Evolutionary conservation across 2,888 invertebrate species (phyloP).

Genomic region (Atethmia centrago): DNA sequence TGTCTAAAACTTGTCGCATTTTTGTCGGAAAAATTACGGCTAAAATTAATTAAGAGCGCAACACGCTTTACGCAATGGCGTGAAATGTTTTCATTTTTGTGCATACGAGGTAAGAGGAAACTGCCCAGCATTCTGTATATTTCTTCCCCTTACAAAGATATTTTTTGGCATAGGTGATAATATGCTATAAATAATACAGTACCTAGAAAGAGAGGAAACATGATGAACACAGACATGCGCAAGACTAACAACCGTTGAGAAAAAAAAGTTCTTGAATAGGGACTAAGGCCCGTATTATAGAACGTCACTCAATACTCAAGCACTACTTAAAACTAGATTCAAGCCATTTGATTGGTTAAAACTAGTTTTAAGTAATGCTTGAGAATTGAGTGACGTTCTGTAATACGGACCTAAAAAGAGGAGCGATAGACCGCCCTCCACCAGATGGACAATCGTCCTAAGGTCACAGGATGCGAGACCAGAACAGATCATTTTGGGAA

Average conservation of each 20-base stretch:
- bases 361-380: too few species aligned
- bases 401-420: too few species aligned
- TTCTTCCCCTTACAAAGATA: too few species aligned
- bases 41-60: slow-evolving; percentile 27
- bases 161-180: too few species aligned
- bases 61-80: not conserved
- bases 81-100: not conserved
- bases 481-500: not conserved
- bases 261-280: not conserved
- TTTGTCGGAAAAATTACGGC: not conserved
- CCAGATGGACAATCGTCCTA: not conserved
- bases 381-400: too few species aligned
- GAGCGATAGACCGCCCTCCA: not conserved
- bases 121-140: not conserved
- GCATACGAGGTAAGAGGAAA: not conserved
- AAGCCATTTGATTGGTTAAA: too few species aligned
- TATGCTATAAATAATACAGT: too few species aligned
- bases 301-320: too few species aligned
- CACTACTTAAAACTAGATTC: too few species aligned
- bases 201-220: too few species aligned
- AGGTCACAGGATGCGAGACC: not conserved
- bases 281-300: too few species aligned
- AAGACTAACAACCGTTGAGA: not conserved
- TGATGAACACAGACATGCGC: too few species aligned
- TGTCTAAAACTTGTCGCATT: not conserved